Base-by-base conservation (phyloP, 2,113 vertebrate species). In the Ammodytes marinus region DNA sequence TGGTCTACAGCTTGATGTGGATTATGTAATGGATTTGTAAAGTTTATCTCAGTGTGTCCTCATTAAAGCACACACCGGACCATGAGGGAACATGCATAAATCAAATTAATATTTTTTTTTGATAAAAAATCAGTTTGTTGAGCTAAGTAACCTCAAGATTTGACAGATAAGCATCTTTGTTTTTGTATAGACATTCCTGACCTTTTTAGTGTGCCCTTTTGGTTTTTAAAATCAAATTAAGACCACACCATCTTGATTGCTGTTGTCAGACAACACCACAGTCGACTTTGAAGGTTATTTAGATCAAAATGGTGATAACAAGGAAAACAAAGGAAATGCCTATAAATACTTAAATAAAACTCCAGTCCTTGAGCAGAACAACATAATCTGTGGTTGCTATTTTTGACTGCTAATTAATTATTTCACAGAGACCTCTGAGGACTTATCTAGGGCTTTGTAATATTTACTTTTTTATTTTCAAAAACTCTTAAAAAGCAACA, bases 261-360 rank as follows among this genome's bases (percentile, higher is more conserved):
- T 60, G 58, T 42, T 61, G 12, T 64, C 71, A 53, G 59, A 63
- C 49, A 54, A 64, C 19, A 65, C 39, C 8, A 49, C 60, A 17
- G 50, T 43, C 19, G 3, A 52, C 46, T 61, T 27, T 63, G 17
- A 74, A 50, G 58, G 49, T 27, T 17, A 39, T 37, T 19, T 15
- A 35, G 59, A 74, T 63, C 17, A 53, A 43, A 74, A 35, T 52
- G 35, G 1, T 60, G 57, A 74, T 61, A 73, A 73, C 37, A 35
- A 52, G n/a, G 37, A n/a, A 35, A 27, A 27, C 27, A 43, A 43
- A 42, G n/a, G n/a, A n/a, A 63, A 35, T 61, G 19, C 5, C 39
- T 54, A 8, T 45, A 45, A 63, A 43, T 39, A 49, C 15, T 13
- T 5, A 40, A 73, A 60, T 13, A 6, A 40, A 73, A 60, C 15